Conservation (phyloP, 2,113 vertebrate genomes). For the Indicator indicator region DNA sequence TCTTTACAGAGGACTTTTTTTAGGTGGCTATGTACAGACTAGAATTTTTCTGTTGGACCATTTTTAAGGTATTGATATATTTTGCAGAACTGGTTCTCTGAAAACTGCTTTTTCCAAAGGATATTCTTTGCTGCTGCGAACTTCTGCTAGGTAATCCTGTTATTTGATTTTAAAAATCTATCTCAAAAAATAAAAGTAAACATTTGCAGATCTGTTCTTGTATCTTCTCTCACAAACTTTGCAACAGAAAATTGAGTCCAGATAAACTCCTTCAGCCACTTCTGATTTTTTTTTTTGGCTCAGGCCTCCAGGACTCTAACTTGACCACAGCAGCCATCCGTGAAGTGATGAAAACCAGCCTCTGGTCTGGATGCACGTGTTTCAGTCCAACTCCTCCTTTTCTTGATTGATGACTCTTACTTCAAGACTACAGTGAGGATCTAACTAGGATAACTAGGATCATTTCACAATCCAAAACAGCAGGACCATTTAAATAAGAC, state of each 20-base stretch:
- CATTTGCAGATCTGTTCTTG: neutral
- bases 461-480: neutral
- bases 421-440: neutral
- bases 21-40: rapidly evolving
- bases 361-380: neutral
- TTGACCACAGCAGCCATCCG: neutral
- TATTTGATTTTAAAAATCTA: neutral
- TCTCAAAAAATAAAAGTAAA: neutral
- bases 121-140: neutral
- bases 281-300: neutral
- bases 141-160: neutral
- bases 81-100: neutral
- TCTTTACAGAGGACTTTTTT: neutral
- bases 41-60: neutral
- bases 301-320: neutral
- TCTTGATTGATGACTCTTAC: neutral
- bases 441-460: neutral
- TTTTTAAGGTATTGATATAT: neutral
- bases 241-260: neutral
- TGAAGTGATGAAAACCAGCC: neutral
- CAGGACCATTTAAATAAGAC: neutral
- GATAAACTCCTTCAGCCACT: neutral
- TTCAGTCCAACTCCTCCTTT: neutral
- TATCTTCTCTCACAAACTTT: neutral
- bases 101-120: neutral